A percentile compares a stretch with the other conserved stretches of the same genome.
These are phyloP conservation scores for Camponotus pennsylvanicus DNA, from an alignment of 1,140 invertebrate species.

Conservation along the genomic window DNA sequence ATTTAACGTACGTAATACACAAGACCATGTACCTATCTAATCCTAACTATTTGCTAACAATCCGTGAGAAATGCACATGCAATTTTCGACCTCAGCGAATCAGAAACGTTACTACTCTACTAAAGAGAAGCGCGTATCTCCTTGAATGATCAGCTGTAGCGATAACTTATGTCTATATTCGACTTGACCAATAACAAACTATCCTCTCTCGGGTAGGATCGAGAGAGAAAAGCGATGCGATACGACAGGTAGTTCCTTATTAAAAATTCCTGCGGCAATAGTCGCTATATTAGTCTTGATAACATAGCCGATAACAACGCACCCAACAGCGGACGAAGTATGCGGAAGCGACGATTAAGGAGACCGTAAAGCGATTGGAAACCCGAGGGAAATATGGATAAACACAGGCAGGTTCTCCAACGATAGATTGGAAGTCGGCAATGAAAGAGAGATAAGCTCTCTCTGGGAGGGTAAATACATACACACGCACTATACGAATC, in stretches of 20 bases:
- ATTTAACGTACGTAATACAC: too few species aligned
- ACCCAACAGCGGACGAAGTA: conserved; percentile 39
- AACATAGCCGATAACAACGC: conserved; percentile 60
- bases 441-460: conserved; percentile 67
- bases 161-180: conserved; percentile 35
- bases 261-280: conserved; percentile 45
- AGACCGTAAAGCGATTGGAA: conserved; percentile 69
- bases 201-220: conserved; percentile 6
- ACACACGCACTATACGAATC: conserved; percentile 55
- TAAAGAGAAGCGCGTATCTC: conserved; percentile 9
- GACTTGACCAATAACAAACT: conserved; percentile 29
- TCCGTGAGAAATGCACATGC: neutral
- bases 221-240: conserved; percentile 3
- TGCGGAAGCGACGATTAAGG: conserved; percentile 71
- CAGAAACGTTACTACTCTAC: conserved; percentile 5
- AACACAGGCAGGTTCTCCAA: conserved; percentile 71
- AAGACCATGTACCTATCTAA: neutral
- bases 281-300: conserved; percentile 49
- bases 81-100: neutral
- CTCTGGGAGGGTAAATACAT: conserved; percentile 42
- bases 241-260: conserved; percentile 45
- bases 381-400: conserved; percentile 60
- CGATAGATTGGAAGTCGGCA: conserved; percentile 69
- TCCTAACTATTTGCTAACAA: neutral
- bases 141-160: neutral